phyloP scores from a whole-genome alignment of 2,888 invertebrate species.

The Xanthia togata region DNA sequence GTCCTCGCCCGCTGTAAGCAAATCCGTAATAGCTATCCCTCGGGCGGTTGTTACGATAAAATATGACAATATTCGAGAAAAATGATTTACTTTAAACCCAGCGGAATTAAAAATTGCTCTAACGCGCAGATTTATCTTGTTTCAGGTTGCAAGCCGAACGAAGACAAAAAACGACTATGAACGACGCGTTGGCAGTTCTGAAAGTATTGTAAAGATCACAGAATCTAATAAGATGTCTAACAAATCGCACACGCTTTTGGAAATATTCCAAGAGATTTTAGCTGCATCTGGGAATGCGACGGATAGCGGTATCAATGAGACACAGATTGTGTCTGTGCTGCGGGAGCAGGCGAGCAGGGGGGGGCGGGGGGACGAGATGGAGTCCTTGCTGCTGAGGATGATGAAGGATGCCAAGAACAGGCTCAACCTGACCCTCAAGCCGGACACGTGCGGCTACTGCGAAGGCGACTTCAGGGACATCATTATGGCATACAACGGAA shows the following conservation, averaged over 20 bases:
- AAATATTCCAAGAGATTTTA: constrained; percentile 86
- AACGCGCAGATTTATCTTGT: constrained; percentile 56
- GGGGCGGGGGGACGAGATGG: constrained; percentile 77
- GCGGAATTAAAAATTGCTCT: constrained; percentile 32
- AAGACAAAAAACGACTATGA: constrained; percentile 37
- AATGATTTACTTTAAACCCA: constrained; percentile 36
- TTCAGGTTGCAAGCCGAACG: constrained; percentile 56
- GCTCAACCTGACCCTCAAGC: constrained; percentile 78
- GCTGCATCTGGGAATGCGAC: constrained; percentile 86
- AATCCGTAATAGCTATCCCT: constrained; percentile 23
- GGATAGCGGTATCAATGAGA: constrained; percentile 80
- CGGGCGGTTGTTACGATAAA: constrained; percentile 38
- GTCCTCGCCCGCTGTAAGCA: not conserved
- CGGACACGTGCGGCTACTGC: constrained; percentile 89
- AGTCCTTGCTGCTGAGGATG: constrained; percentile 80
- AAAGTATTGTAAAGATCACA: constrained; percentile 26
- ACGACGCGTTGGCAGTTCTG: constrained; percentile 34
- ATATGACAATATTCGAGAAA: constrained; percentile 41
- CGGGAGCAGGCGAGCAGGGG: constrained; percentile 80
- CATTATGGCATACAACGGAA: constrained; percentile 91
- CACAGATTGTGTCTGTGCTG: constrained; percentile 81
- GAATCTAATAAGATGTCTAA: constrained; percentile 80
- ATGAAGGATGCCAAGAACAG: constrained; percentile 82
- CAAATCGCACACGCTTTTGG: constrained; percentile 82
- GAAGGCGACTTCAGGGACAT: constrained; percentile 91